Base-by-base conservation (phyloP, 1,140 invertebrate genomes). In the Artemia franciscana region DNA sequence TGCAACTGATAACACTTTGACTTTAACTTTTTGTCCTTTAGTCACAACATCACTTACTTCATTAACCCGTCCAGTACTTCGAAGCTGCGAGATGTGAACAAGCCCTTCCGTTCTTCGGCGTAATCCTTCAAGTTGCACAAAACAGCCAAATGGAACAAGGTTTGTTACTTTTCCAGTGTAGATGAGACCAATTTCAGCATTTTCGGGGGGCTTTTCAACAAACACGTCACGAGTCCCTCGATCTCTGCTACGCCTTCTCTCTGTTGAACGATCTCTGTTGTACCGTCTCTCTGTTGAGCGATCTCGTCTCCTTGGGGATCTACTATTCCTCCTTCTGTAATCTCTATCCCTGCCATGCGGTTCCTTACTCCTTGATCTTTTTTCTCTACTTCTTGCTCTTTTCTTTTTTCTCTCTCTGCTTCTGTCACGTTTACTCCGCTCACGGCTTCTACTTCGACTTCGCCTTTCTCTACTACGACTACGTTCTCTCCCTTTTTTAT, bases 121-220 rank as follows among this genome's bases (percentile, higher is more conserved):
- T 5, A 98, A 76, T 0, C 92, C 91, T 71, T 96, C 91, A 5
- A 98, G 73, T 73, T 93, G 89, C 0, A 98, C 90, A 76, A 99
- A 98, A 74, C 93, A 97, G 2, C 95, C 96, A 77, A 98, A 98
- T 28, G 87, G 82, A 26, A 96, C 90, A 65, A 98, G 88, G 69
- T 92, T 97, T 4, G 88, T 88, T 0, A 99, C 89, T 75, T 91
- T 86, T 0, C 92, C 95, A 66, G 81, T 79, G 71, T 97, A 98
- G 68, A 65, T 56, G 5, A 60, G 75, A 2, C 73, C 73, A 18
- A 79, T 67, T 70, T 78, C 76, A 21, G 76, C 75, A 63, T 77
- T 73, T 15, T 73, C 65, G 0, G 71, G 69, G 5, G 77, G 65
- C 30, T 74, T 62, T 67, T 66, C 65, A 61, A 63, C 39, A 51